Base-by-base conservation (phyloP, 1,140 invertebrate species). In the Portunus trituberculatus region DNA sequence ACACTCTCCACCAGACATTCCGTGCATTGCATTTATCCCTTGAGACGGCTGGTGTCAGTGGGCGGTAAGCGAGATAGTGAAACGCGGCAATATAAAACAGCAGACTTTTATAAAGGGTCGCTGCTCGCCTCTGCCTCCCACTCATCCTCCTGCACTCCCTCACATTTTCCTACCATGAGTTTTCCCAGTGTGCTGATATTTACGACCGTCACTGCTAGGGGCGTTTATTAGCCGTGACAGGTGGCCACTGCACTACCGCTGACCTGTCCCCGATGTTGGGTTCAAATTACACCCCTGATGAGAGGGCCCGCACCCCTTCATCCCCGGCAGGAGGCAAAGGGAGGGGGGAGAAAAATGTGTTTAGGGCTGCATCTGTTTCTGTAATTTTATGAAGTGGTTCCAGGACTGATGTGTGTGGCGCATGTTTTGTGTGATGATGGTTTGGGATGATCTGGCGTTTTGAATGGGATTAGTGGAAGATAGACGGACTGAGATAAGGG, bases 171-270 rank as follows among this genome's bases (percentile, higher is more conserved):
- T 87, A 31, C 25, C 39, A 32, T 87, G 31, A 87, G 39, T 87
- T 87, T 87, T 32, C 39, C 31, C 7, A 20, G 29, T 32, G 14
- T 10, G 84, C 31, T 87, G 84, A 87, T 87, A 87, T 87, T 87
- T 87, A 87, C 31, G 84, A 46, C 84, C 0, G 31, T 25, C n/a
- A 10, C 10, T 39, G 31, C 31, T 12, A 25, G 7, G 12, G 39
- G 84, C 84, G 84, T 32, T 87, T 87, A 87, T 87, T 87, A 87
- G 84, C 31, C 3, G 31, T 20, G 84, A 87, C 84, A 87, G 14
- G 84, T 39, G 31, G 84, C 31, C 84, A 16, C 39, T 87, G 84
- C 84, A 16, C 8, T 2, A 25, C 84, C 31, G 31, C 83, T 25
- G 2, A 25, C 83, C 83, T 29, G 83, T 46, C 84, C 39, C 31